Percentiles rank a stretch among this genome's conserved stretches.
Conservation (phyloP, 1,140 invertebrate species). For the Drosophila orosa region DNA sequence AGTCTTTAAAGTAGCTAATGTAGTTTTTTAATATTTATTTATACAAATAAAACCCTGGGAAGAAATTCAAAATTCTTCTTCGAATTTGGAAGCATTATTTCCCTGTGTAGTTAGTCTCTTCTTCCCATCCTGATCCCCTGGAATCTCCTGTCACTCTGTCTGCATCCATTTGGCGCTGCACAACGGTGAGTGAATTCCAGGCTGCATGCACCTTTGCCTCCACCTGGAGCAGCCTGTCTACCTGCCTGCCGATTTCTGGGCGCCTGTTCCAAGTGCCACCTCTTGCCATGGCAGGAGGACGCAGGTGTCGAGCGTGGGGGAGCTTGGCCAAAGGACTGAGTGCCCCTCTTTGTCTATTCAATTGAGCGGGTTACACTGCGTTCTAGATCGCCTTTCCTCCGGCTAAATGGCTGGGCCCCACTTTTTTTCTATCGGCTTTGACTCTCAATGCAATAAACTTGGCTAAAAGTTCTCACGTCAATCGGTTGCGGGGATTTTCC, state of each 20-base stretch:
- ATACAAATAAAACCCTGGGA: not conserved
- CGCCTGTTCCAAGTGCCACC: conserved; percentile 49
- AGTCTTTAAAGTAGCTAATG: not conserved
- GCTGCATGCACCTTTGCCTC: conserved; percentile 9
- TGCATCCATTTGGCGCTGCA: conserved; percentile 30
- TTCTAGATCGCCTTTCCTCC: conserved; percentile 30
- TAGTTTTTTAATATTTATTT: not conserved
- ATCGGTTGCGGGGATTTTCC: conserved; percentile 30
- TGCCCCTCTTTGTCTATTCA: conserved; percentile 55
- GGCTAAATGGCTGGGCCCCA: conserved; percentile 36
- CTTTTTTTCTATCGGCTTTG: conserved; percentile 45
- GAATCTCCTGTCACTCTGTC: conserved; percentile 20
- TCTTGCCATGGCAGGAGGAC: conserved; percentile 12
- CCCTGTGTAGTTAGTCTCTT: conserved; percentile 12
- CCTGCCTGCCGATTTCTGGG: conserved; percentile 42
- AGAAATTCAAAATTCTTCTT: not conserved
- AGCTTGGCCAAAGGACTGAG: conserved; percentile 10
- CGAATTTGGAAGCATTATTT: too few species aligned
- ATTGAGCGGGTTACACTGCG: conserved; percentile 49
- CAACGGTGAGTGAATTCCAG: conserved; percentile 18
- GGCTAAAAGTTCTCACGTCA: conserved; percentile 52
- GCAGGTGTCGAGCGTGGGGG: not conserved
- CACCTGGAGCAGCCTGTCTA: not conserved
- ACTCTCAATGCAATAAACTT: conserved; percentile 48
- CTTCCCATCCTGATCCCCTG: not conserved